phyloP scores from a whole-genome alignment of 2,113 vertebrate species.

The Poecile atricapillus region DNA sequence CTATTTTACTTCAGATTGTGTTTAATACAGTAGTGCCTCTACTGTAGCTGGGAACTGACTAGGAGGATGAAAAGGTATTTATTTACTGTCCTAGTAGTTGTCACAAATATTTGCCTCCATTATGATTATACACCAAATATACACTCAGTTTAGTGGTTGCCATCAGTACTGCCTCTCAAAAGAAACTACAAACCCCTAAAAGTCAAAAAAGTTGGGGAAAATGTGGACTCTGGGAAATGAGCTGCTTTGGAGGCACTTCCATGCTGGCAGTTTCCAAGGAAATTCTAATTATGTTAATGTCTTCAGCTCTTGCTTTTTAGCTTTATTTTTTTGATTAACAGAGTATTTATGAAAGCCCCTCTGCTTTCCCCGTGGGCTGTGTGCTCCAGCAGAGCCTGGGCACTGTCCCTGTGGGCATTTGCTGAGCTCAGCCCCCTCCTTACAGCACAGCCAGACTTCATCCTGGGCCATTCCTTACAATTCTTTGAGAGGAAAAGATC shows the following conservation, averaged over 20 bases:
- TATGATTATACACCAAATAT: neutral
- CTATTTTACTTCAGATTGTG: neutral
- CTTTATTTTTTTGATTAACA: neutral
- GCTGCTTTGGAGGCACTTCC: neutral
- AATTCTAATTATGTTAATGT: neutral
- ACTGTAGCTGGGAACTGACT: neutral
- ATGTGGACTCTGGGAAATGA: neutral
- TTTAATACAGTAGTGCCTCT: neutral
- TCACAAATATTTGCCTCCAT: neutral
- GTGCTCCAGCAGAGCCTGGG: neutral
- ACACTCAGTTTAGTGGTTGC: neutral
- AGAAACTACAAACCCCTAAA: neutral
- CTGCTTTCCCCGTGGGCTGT: too few species aligned
- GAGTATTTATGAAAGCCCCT: neutral
- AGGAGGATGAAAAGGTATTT: neutral
- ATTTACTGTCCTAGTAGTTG: neutral
- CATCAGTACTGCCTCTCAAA: neutral
- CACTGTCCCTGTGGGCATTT: neutral
- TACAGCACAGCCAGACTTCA: neutral
- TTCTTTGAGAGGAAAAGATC: neutral
- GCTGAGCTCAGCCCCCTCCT: neutral
- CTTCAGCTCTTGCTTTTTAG: neutral
- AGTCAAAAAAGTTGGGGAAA: neutral
- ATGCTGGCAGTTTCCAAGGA: neutral
- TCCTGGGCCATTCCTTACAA: neutral